These are phyloP conservation scores for Mugil cephalus DNA, from an alignment of 2,113 vertebrate species.

Conservation along the genomic window DNA sequence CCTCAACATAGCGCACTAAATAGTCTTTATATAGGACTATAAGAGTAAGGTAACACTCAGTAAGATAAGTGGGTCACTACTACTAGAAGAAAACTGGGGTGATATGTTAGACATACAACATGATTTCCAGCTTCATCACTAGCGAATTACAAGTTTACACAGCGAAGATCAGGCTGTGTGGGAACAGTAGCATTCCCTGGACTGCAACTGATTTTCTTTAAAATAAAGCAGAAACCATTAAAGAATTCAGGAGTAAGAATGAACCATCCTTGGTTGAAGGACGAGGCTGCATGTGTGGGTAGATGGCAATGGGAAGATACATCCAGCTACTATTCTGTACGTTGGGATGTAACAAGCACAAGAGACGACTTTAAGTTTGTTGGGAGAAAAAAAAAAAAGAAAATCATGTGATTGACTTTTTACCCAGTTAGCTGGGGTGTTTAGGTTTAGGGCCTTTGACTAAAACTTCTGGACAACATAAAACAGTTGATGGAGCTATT, in stretches of 20 bases:
- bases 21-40: not conserved
- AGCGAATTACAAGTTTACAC: not conserved
- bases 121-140: not conserved
- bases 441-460: not conserved
- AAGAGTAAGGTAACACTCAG: not conserved
- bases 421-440: not conserved
- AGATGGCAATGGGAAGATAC: slow-evolving; percentile 12
- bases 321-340: not conserved
- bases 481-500: not conserved
- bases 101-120: no score
- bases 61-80: not conserved
- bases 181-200: slow-evolving; percentile 1
- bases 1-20: no score
- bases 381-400: no score
- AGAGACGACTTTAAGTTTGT: not conserved
- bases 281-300: not conserved
- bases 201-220: not conserved
- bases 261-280: not conserved
- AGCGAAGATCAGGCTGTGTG: not conserved
- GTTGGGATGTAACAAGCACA: not conserved
- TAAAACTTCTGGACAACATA: not conserved
- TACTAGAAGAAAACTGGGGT: not conserved
- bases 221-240: not conserved
- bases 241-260: not conserved
- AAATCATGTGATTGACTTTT: not conserved